phyloP scores from a whole-genome alignment of 1,140 invertebrate species.

The Elymnias hypermnestra region DNA sequence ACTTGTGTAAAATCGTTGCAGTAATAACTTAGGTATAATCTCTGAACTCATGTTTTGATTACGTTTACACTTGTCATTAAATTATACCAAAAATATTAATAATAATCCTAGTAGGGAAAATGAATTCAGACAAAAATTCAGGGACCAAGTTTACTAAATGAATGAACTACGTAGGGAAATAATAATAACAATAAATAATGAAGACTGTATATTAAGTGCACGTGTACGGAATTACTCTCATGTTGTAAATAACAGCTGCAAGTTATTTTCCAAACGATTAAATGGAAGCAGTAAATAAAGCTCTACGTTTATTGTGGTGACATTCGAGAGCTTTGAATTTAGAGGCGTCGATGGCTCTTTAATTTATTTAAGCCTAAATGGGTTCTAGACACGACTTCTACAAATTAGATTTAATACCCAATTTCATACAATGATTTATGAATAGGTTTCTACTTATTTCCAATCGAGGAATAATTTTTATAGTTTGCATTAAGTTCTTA shows the following conservation, averaged over 20 bases:
- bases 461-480: neutral
- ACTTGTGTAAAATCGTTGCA: too few relatives aligned
- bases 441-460: too few relatives aligned
- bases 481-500: neutral
- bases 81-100: too few relatives aligned
- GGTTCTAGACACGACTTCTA: constrained; percentile 23
- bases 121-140: neutral
- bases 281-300: constrained; percentile 32
- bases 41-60: too few relatives aligned
- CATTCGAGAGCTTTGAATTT: constrained; percentile 29
- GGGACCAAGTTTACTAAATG: neutral
- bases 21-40: too few relatives aligned
- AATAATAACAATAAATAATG: neutral
- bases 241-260: constrained; percentile 10
- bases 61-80: too few relatives aligned
- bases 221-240: constrained; percentile 1
- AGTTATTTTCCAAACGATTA: constrained; percentile 33
- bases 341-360: constrained; percentile 26
- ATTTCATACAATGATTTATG: neutral
- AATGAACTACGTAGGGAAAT: neutral
- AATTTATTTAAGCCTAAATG: constrained; percentile 30
- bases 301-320: constrained; percentile 29
- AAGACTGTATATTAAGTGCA: constrained; percentile 3
- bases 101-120: too few relatives aligned
- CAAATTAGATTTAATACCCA: constrained; percentile 1